A percentile compares a stretch with the other conserved stretches of the same genome.
These are phyloP conservation scores for Misgurnus mizolepis DNA, from an alignment of 2,113 vertebrate species.

Conservation along the genomic window DNA sequence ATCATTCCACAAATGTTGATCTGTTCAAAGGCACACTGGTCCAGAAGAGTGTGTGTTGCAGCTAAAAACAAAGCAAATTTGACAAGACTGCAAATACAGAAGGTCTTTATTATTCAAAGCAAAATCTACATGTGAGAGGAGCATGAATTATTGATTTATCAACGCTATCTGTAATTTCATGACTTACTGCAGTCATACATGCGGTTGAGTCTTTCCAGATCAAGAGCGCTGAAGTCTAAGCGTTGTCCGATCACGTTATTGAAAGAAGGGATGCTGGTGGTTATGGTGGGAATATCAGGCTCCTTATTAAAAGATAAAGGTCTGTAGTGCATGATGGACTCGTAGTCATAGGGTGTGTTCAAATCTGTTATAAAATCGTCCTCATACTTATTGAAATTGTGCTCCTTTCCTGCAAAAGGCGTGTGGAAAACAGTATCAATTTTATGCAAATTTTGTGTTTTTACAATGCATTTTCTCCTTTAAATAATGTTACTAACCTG, in stretches of 20 bases:
- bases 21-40: slow-evolving; percentile 81
- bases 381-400: slow-evolving; percentile 77
- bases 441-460: no score
- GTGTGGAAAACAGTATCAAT: not conserved
- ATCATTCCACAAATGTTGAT: slow-evolving; percentile 86
- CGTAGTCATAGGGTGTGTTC: slow-evolving; percentile 86
- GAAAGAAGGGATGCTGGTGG: slow-evolving; percentile 79
- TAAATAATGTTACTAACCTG: slow-evolving; percentile 52
- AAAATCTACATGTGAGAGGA: no score
- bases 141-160: no score
- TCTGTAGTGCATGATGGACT: slow-evolving; percentile 83
- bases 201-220: slow-evolving; percentile 81
- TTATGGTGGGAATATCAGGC: slow-evolving; percentile 75
- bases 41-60: slow-evolving; percentile 77
- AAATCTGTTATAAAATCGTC: slow-evolving; percentile 77
- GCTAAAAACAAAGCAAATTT: slow-evolving; percentile 61
- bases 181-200: slow-evolving; percentile 87
- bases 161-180: not conserved
- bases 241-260: slow-evolving; percentile 80
- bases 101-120: no score
- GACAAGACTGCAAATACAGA: not conserved
- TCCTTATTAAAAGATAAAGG: slow-evolving; percentile 83
- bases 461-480: no score
- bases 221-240: slow-evolving; percentile 78
- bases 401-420: slow-evolving; percentile 62